A percentile compares a stretch with the other conserved stretches of the same genome.
Conservation (phyloP, 2,113 vertebrate genomes). For the Heliornis fulica region DNA sequence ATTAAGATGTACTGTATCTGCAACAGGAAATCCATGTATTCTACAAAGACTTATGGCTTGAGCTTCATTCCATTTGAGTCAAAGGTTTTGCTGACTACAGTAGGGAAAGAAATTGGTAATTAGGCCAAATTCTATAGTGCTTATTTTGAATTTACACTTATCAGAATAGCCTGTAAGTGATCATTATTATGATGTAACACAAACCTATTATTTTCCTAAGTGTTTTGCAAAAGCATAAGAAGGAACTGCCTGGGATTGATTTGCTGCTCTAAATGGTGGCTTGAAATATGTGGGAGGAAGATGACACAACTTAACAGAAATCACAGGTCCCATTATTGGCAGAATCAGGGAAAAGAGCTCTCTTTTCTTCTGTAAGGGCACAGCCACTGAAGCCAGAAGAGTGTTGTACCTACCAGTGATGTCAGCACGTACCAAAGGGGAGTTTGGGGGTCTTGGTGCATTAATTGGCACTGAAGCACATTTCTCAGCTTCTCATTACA, state of each 20-base stretch:
- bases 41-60: background rate
- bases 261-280: background rate
- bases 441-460: background rate
- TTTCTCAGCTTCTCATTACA: background rate
- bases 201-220: background rate
- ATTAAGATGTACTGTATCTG: background rate
- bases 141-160: background rate
- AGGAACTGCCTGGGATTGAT: background rate
- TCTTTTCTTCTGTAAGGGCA: background rate
- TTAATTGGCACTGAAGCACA: background rate
- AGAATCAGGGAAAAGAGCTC: background rate
- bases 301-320: background rate
- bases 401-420: background rate
- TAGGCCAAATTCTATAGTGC: background rate
- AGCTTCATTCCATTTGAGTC: background rate
- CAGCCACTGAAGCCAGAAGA: background rate
- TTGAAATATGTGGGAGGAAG: background rate
- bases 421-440: background rate
- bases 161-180: background rate
- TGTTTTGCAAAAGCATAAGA: background rate
- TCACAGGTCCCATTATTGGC: background rate
- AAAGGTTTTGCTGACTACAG: background rate
- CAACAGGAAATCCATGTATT: background rate
- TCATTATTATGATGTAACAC: background rate
- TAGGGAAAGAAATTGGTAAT: background rate